These are phyloP conservation scores for Bombus pascuorum DNA, from an alignment of 1,140 invertebrate species.

Conservation along the genomic window DNA sequence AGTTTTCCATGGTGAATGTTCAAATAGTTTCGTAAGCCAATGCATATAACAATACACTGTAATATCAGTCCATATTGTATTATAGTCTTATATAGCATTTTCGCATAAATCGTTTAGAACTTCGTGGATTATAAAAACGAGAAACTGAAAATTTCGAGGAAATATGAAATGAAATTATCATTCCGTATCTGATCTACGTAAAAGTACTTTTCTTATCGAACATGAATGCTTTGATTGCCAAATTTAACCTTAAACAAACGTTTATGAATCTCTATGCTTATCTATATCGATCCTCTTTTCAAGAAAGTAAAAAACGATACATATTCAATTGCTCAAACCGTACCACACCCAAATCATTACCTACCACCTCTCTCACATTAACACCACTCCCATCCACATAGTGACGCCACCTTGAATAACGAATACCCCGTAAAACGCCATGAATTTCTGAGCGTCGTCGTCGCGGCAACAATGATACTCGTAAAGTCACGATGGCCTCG, in stretches of 20 bases:
- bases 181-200: background rate
- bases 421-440: background rate
- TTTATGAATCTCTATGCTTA: background rate
- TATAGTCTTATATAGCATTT: background rate
- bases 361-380: background rate
- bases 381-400: background rate
- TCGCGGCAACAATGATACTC: background rate
- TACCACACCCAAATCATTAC: too few relatives aligned
- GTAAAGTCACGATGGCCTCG: background rate
- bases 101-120: background rate
- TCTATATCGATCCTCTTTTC: background rate
- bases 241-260: background rate
- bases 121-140: background rate
- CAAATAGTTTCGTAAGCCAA: too few relatives aligned
- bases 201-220: background rate
- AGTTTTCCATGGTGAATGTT: too few relatives aligned
- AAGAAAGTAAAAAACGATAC: background rate
- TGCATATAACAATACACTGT: too few relatives aligned
- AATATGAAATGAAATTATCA: too few relatives aligned
- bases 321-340: background rate
- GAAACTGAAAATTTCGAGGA: background rate
- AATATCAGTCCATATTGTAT: too few relatives aligned
- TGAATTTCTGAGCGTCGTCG: constrained; percentile 7
- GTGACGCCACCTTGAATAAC: constrained; percentile 7
- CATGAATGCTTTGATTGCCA: fast-evolving